These are phyloP conservation scores for Gymnogyps californianus DNA, from an alignment of 2,113 vertebrate species.

Conservation along the genomic window DNA sequence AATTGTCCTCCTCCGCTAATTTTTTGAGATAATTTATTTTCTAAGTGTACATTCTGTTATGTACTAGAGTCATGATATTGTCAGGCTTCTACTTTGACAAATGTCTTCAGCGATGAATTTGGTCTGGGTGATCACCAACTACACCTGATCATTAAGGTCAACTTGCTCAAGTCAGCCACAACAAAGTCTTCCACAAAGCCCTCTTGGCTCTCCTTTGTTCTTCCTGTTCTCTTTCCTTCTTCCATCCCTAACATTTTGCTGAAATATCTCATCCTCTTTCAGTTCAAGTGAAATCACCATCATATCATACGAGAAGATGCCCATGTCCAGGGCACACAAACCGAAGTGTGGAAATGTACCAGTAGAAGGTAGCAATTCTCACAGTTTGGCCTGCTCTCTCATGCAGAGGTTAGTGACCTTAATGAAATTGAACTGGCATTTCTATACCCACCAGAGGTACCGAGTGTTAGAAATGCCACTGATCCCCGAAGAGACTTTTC, in stretches of 20 bases:
- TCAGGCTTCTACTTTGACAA: neutral
- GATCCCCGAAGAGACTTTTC: neutral
- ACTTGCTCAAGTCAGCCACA: neutral
- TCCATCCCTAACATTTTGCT: neutral
- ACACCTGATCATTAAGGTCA: rapidly evolving
- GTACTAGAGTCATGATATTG: neutral
- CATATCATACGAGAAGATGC: neutral
- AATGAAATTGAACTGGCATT: neutral
- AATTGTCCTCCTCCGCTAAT: neutral
- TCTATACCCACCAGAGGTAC: neutral
- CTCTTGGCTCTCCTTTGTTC: neutral
- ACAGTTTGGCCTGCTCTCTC: neutral
- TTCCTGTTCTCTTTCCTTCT: neutral
- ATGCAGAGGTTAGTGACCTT: neutral
- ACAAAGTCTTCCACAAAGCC: neutral
- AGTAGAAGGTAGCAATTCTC: neutral
- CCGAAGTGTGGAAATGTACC: neutral
- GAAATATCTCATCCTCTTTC: neutral
- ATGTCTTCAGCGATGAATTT: neutral
- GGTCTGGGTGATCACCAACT: neutral
- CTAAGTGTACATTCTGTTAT: neutral
- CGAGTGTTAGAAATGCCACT: neutral
- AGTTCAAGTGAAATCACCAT: neutral
- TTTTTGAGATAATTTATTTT: neutral
- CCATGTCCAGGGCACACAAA: neutral